phyloP scores from a whole-genome alignment of 2,797 vertebrate species.

The Trichosurus vulpecula region DNA sequence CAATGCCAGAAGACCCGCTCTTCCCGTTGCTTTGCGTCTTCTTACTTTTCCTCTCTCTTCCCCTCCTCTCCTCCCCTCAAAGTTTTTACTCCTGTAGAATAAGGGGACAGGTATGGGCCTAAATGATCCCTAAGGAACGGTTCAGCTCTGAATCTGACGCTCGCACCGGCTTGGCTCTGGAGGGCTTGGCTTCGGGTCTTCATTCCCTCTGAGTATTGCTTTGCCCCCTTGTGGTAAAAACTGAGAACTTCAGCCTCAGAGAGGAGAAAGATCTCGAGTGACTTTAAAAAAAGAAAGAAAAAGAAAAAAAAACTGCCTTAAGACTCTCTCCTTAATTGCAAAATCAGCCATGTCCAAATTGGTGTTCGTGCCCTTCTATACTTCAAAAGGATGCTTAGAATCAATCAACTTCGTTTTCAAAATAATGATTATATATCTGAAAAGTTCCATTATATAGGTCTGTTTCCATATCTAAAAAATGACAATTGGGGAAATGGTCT shows the following conservation, averaged over 20 bases:
- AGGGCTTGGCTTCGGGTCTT: background rate
- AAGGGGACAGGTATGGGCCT: background rate
- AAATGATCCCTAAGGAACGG: background rate
- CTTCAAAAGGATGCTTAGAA: background rate
- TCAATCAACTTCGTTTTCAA: background rate
- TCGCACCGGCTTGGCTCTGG: background rate
- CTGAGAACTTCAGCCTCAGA: background rate
- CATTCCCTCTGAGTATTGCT: background rate
- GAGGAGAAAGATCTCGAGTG: background rate
- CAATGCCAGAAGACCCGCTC: background rate
- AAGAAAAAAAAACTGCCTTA: background rate
- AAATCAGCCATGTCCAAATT: background rate
- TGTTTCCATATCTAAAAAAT: background rate
- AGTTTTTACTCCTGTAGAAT: background rate
- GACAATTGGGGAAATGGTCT: background rate
- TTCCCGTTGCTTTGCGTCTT: background rate
- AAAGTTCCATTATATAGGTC: background rate
- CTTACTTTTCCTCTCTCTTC: background rate
- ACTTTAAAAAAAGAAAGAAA: background rate
- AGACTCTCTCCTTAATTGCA: background rate
- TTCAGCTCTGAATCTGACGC: background rate
- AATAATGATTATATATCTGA: background rate
- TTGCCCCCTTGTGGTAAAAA: background rate
- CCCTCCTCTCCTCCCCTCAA: background rate
- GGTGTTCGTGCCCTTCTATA: background rate